Base-by-base conservation (phyloP, 2,797 vertebrate genomes). In the Acrossocheilus wenchowensis region DNA sequence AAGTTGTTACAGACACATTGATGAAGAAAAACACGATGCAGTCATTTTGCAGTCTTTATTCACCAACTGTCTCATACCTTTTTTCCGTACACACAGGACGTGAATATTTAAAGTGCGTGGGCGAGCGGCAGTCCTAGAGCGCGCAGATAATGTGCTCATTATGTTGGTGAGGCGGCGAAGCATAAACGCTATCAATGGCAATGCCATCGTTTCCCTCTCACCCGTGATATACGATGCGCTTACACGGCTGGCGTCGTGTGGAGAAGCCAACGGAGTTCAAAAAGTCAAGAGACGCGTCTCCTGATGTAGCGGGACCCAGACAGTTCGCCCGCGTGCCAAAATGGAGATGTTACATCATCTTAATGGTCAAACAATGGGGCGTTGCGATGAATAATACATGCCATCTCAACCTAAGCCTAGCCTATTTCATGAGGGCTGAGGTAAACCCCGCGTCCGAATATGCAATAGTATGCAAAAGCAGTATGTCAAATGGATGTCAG, bases 301-400 rank as follows among this genome's bases (percentile, higher is more conserved):
- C 74, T 89, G 86, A 88, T 90, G 91, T 71, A 12, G 74, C 82
- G 77, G 21, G 54, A 71, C 75, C 57, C 52, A 79, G 54, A 85
- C 80, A 86, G 74, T 45, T 86, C 73, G 73, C 60, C 87, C 82
- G 89, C 82, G 9, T 19, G 45, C 3, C 84, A 86, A 90, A 93
- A 93, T 92, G 85, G 91, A 88, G 84, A 83, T 86, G 92, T 93
- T 94, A 92, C 93, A 94, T 95, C 94, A 94, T 83, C 88, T 93
- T 84, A 90, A 88, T 89, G 84, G 88, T 94, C 93, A 93, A 91
- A 94, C 94, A 93, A 94, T 92, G 93, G 91, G 85, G 91, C 92
- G 94, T 93, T 92, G 92, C 90, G 89, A 93, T 95, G 93, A 95
- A 94, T 94, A 93, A 95, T 93, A 93, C 90, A 93, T 91, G 87